Base-by-base conservation (phyloP, 2,113 vertebrate genomes). In the Corydoras sp. region DNA sequence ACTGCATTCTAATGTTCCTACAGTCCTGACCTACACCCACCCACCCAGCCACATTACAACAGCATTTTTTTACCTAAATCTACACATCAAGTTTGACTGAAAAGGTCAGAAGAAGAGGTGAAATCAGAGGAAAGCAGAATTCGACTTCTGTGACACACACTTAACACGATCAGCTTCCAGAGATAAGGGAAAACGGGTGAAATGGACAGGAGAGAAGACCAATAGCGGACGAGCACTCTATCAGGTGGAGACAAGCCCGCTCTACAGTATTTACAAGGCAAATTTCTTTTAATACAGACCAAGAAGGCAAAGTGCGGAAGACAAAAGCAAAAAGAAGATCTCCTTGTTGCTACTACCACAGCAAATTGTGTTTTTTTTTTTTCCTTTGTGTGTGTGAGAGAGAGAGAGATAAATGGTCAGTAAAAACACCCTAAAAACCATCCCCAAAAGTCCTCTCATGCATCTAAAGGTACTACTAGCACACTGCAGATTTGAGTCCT, bases 231-330 rank as follows among this genome's bases (percentile, higher is more conserved):
- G 88, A 89, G 88, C 77, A 89, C 89, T 90, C 89, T 65, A 76
- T 92, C 89, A 92, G 88, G 88, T 83, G 90, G 90, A 85, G 88
- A 91, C 91, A 92, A 93, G 90, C 91, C 91, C 91, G 90, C 92
- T 90, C 88, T 89, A 89, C 90, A 91, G 90, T 90, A 89, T 93
- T 92, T 91, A 92, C 92, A 93, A 93, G 92, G 91, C 90, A 91
- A 90, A 89, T 89, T 89, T 91, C 90, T 89, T 90, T 87, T 87
- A 92, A 92, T 88, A 67, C 32, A 32, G 65, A 74, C 84, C 77
- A 88, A 92, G 92, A 84, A 90, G 90, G 89, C 89, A 78, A 87
- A 81, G 86, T 87, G 90, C 90, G 88, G 85, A 76, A 77, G 74
- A 78, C 76, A 89, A 73, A 73, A 72, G 86, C 87, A 82, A 89